A percentile compares a stretch with the other conserved stretches of the same genome.
phyloP scores from a whole-genome alignment of 2,888 invertebrate genomes.

The Miltochrista miniata region DNA sequence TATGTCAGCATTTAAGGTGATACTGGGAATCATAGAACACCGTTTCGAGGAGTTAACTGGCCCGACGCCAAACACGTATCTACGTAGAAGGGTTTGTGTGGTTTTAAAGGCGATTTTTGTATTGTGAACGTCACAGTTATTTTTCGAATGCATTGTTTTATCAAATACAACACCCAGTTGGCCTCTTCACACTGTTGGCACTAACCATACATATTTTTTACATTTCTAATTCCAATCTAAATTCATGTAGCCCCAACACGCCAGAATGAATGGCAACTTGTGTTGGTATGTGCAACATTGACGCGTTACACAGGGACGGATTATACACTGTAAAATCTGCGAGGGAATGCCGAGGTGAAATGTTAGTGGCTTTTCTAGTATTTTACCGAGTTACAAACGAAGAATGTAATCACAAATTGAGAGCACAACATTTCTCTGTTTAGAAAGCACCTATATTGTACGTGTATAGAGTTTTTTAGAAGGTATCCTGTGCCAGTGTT shows the following conservation, averaged over 20 bases:
- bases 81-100: too few species aligned
- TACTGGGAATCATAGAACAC: too few species aligned
- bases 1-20: too few species aligned
- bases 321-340: slow-evolving; percentile 15
- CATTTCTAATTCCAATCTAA: slow-evolving; percentile 31
- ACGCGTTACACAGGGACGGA: slow-evolving; percentile 18
- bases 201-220: slow-evolving; percentile 18
- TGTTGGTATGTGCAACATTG: slow-evolving; percentile 24
- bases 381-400: background rate
- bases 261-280: slow-evolving; percentile 21
- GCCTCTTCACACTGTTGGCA: background rate
- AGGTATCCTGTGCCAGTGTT: too few species aligned
- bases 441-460: background rate
- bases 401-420: too few species aligned
- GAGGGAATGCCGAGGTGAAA: background rate
- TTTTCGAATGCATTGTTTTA: too few species aligned
- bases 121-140: too few species aligned
- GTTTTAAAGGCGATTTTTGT: too few species aligned
- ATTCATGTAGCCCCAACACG: slow-evolving; percentile 15
- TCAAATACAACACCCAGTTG: background rate
- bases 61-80: too few species aligned
- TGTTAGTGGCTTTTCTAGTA: background rate
- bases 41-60: too few species aligned
- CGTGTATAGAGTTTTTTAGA: too few species aligned
- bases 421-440: background rate